These are phyloP conservation scores for Eulemur rufifrons DNA, from an alignment of 2,113 vertebrate species.

Conservation along the genomic window DNA sequence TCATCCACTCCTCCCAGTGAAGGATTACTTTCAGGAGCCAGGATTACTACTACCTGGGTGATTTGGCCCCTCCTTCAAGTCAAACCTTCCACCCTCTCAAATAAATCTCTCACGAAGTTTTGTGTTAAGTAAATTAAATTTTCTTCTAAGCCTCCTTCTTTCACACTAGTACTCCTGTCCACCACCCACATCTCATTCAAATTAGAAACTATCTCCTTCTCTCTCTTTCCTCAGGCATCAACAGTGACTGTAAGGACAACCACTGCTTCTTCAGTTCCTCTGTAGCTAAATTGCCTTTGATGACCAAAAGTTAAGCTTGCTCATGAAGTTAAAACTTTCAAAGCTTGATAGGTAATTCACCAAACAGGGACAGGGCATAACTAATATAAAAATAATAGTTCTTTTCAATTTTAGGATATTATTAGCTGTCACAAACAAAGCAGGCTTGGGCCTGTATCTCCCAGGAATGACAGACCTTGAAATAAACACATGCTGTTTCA, in stretches of 20 bases:
- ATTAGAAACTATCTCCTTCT: neutral
- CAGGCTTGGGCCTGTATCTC: neutral
- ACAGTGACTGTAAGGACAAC: neutral
- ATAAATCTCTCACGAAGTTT: conserved; percentile 12
- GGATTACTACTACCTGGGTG: neutral
- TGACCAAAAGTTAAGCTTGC: neutral
- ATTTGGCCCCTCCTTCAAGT: neutral
- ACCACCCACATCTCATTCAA: neutral
- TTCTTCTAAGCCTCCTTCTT: neutral
- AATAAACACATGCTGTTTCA: neutral
- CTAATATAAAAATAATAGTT: conserved; percentile 18
- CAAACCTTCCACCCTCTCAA: neutral
- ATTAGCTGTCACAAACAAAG: conserved; percentile 36
- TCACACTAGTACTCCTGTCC: neutral
- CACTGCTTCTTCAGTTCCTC: neutral
- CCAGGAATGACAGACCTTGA: conserved; percentile 15
- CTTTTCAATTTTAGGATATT: conserved; percentile 11
- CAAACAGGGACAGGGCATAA: neutral
- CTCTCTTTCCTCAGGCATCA: neutral
- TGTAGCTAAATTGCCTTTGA: neutral
- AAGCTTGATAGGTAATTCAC: neutral
- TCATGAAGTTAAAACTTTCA: neutral
- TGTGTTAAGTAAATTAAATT: neutral
- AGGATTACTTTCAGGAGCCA: neutral
- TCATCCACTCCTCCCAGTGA: neutral